Conservation (phyloP, 2,888 invertebrate species). For the Craniophora ligustri region DNA sequence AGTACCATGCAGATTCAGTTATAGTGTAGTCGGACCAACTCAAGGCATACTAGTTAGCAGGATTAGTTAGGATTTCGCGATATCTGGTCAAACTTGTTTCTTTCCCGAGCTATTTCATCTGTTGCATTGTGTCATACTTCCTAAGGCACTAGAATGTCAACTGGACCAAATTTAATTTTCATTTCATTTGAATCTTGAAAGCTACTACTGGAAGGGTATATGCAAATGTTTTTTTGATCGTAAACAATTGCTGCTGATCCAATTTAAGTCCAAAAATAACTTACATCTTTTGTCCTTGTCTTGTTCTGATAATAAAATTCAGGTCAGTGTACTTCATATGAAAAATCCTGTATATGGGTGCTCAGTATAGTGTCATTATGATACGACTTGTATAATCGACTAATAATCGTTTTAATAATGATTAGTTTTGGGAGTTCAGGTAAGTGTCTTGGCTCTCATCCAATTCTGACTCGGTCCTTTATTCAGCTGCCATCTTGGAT, state of each 20-base stretch:
- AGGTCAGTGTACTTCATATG: not conserved
- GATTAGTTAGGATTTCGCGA: conserved; percentile 13
- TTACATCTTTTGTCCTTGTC: conserved; percentile 5
- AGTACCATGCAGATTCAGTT: conserved; percentile 6
- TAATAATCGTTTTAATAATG: too few species aligned
- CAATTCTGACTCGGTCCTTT: conserved; percentile 28
- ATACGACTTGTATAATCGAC: conserved; percentile 8
- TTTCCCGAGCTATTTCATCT: conserved; percentile 7
- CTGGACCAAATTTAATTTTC: not conserved
- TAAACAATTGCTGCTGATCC: too few species aligned
- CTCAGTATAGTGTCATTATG: conserved; percentile 19
- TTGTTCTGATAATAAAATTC: not conserved
- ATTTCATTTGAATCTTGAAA: not conserved
- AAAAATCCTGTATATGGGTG: conserved; percentile 10
- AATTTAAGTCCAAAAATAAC: too few species aligned
- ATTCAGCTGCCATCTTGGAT: conserved; percentile 29
- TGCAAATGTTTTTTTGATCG: too few species aligned
- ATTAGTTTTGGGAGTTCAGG: not conserved
- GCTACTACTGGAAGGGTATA: too few species aligned
- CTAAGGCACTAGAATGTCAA: not conserved
- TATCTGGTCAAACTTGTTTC: conserved; percentile 11
- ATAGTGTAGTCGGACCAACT: not conserved
- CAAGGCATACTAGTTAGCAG: conserved; percentile 12
- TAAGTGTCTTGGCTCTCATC: conserved; percentile 25
- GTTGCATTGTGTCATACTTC: conserved; percentile 10